phyloP scores from a whole-genome alignment of 2,888 invertebrate species.

The Eupithecia centaureata region DNA sequence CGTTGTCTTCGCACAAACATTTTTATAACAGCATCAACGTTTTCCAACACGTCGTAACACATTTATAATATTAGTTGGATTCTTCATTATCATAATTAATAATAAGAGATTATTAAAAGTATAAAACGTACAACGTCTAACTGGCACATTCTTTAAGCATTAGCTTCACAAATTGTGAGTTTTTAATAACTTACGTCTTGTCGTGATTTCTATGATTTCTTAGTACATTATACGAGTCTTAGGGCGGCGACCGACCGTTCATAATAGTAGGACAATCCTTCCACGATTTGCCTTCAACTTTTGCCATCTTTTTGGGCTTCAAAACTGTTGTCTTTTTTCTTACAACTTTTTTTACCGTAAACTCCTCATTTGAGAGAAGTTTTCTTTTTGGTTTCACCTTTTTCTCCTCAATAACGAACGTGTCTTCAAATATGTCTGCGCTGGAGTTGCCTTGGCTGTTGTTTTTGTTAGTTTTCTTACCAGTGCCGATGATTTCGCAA shows the following conservation, averaged over 20 bases:
- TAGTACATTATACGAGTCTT: slow-evolving; percentile 35
- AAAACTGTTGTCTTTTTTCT: slow-evolving; percentile 62
- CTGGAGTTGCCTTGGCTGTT: slow-evolving; percentile 61
- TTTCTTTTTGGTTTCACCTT: slow-evolving; percentile 67
- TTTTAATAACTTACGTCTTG: slow-evolving; percentile 17
- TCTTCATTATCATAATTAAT: not conserved
- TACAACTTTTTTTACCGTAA: slow-evolving; percentile 67
- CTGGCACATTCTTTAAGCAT: slow-evolving; percentile 7
- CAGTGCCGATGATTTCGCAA: slow-evolving; percentile 62
- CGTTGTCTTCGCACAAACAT: not conserved
- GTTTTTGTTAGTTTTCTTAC: slow-evolving; percentile 37
- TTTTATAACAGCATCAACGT: not conserved
- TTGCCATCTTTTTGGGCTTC: slow-evolving; percentile 38
- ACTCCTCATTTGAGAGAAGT: slow-evolving; percentile 64
- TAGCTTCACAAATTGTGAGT: slow-evolving; percentile 19
- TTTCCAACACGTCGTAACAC: too few species aligned
- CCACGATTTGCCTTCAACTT: slow-evolving; percentile 60
- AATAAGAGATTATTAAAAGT: not conserved
- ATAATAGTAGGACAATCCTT: slow-evolving; percentile 67
- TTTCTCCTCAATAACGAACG: slow-evolving; percentile 66
- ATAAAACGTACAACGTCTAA: not conserved
- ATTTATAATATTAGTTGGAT: not conserved
- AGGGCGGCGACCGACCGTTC: slow-evolving; percentile 71
- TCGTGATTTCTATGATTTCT: slow-evolving; percentile 30
- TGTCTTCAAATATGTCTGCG: slow-evolving; percentile 77